These are phyloP conservation scores for Caranx ignobilis DNA, from an alignment of 2,113 vertebrate genomes.

Conservation along the genomic window DNA sequence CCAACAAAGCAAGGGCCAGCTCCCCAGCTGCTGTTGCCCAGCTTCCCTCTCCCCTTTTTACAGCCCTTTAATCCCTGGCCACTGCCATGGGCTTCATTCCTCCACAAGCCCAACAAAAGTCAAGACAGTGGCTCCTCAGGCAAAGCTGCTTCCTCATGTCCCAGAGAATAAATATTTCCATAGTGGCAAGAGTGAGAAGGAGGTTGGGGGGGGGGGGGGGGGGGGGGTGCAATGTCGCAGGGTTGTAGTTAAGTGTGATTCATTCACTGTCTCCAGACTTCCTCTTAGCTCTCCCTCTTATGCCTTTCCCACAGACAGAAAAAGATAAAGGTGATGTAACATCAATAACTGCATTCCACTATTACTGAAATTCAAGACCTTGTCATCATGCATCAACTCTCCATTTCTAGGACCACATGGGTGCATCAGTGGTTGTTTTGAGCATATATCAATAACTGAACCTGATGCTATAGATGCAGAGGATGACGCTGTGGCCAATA, in stretches of 20 bases:
- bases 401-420: neutral
- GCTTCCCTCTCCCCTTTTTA: conserved; percentile 5
- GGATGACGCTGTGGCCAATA: conserved; percentile 10
- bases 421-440: neutral
- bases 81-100: conserved; percentile 54
- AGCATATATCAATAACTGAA: conserved; percentile 7
- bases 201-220: too few relatives aligned
- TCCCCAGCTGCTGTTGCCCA: conserved; percentile 20
- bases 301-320: neutral
- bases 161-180: conserved; percentile 4
- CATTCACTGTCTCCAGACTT: conserved; percentile 16
- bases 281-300: neutral
- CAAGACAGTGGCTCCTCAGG: conserved; percentile 1
- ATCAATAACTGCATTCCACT: conserved; percentile 9
- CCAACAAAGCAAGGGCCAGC: conserved; percentile 38
- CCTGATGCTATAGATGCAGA: conserved; percentile 5
- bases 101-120: conserved; percentile 42
- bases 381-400: conserved; percentile 24
- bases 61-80: conserved; percentile 60
- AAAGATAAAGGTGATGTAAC: conserved; percentile 31
- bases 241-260: conserved; percentile 21
- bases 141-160: neutral
- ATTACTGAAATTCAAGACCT: conserved; percentile 12
- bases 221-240: neutral
- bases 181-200: neutral